Percentiles rank a stretch among this genome's conserved stretches.
Conservation (phyloP, 23 tunicate genomes). For the Phallusia fumigata region DNA sequence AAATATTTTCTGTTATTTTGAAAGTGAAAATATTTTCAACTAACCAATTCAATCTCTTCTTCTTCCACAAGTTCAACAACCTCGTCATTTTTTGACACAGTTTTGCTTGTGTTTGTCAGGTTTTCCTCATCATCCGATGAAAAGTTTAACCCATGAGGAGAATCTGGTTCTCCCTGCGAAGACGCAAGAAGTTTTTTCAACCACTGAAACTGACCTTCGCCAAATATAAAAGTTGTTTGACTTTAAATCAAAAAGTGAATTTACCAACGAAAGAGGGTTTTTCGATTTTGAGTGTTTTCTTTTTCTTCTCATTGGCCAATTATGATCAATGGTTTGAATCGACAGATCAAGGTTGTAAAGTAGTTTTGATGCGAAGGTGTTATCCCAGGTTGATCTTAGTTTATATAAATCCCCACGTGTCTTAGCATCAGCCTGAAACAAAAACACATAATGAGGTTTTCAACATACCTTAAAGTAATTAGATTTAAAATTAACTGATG, state of each 20-base stretch:
- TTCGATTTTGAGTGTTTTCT: conserved; percentile 30
- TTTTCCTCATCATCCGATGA: conserved; percentile 13
- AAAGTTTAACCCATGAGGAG: neutral
- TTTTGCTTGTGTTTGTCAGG: neutral
- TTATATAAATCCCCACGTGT: conserved; percentile 71
- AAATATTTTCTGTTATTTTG: no score
- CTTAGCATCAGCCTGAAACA: conserved; percentile 78
- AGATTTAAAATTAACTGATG: no score
- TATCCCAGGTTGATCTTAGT: conserved; percentile 76
- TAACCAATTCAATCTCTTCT: conserved; percentile 78
- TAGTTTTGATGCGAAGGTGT: conserved; percentile 40
- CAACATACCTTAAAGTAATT: no score
- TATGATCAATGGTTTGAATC: conserved; percentile 48
- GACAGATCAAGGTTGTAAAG: conserved; percentile 57
- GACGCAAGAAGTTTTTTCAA: neutral
- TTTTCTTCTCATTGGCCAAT: conserved; percentile 72
- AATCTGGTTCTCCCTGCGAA: neutral
- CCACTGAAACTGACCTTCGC: no score
- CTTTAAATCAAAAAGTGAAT: neutral
- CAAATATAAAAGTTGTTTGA: no score
- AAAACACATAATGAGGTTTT: conserved; percentile 1
- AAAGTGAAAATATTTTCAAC: neutral
- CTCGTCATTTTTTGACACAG: conserved; percentile 2
- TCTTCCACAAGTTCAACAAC: conserved; percentile 70
- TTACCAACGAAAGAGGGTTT: conserved; percentile 46